Conservation (phyloP, 2,888 invertebrate genomes). For the Hydrotaea cyrtoneurina region DNA sequence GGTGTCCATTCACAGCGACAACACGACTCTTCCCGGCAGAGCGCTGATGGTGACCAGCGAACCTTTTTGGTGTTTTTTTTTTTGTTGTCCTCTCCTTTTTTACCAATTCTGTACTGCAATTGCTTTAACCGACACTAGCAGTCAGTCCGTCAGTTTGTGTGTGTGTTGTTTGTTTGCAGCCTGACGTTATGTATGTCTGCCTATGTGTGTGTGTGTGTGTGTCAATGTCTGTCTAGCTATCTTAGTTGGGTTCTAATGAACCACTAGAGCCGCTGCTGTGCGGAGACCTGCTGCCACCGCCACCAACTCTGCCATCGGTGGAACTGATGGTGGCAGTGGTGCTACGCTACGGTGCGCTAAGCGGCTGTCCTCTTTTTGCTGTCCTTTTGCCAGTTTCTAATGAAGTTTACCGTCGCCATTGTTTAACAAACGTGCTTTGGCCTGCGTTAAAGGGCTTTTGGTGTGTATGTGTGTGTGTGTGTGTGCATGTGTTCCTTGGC, state of each 20-base stretch:
- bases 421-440: constrained; percentile 79
- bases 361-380: constrained; percentile 52
- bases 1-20: not conserved
- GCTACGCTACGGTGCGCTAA: constrained; percentile 28
- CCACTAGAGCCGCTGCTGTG: constrained; percentile 11
- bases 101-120: constrained; percentile 57
- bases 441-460: constrained; percentile 75
- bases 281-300: not conserved
- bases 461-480: constrained; percentile 22
- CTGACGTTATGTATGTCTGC: not conserved
- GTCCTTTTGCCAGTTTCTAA: constrained; percentile 71
- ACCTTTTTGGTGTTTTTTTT: constrained; percentile 51
- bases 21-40: not conserved
- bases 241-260: constrained; percentile 28
- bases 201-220: not conserved
- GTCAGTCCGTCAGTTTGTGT: constrained; percentile 34
- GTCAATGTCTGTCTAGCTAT: constrained; percentile 16
- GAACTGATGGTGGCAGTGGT: not conserved
- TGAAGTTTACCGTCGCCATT: constrained; percentile 79
- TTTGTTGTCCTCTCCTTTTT: not conserved
- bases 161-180: constrained; percentile 49
- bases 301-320: constrained; percentile 10
- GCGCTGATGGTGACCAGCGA: constrained; percentile 44
- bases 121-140: constrained; percentile 59
- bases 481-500: constrained; percentile 42